These are phyloP conservation scores for Cordilura impudica DNA, from an alignment of 2,888 invertebrate species.

Conservation along the genomic window DNA sequence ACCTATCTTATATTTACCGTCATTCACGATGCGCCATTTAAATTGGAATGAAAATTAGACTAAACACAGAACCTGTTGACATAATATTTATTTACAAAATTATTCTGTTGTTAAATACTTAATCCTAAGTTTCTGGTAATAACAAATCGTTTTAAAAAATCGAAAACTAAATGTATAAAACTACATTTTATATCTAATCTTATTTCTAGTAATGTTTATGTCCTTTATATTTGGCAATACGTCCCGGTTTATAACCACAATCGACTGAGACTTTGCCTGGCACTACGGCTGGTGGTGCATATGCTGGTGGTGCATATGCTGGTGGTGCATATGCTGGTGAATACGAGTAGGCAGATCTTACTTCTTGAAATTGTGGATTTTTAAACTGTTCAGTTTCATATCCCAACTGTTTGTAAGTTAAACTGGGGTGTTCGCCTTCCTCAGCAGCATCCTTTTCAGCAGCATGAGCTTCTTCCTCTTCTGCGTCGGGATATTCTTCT, in stretches of 20 bases:
- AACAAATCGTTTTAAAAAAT: constrained; percentile 13
- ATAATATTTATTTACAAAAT: too few relatives aligned
- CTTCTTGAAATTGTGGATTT: constrained; percentile 70
- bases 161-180: constrained; percentile 22
- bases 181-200: not conserved
- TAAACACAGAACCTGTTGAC: too few relatives aligned
- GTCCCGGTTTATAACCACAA: constrained; percentile 72
- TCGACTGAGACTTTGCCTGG: constrained; percentile 66
- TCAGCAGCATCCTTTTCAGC: constrained; percentile 62
- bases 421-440: constrained; percentile 66
- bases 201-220: not conserved
- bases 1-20: too few relatives aligned
- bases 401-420: constrained; percentile 78
- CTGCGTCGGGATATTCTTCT: constrained; percentile 64
- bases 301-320: not conserved
- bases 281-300: constrained; percentile 5
- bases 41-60: too few relatives aligned
- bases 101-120: too few relatives aligned
- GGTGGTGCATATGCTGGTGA: too few relatives aligned
- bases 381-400: constrained; percentile 77
- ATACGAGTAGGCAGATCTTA: constrained; percentile 9
- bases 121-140: constrained; percentile 5
- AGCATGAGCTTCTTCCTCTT: constrained; percentile 66
- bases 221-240: constrained; percentile 66
- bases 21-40: too few relatives aligned